Conservation (phyloP, 2,113 vertebrate genomes). For the Amblyopsis rosae region DNA sequence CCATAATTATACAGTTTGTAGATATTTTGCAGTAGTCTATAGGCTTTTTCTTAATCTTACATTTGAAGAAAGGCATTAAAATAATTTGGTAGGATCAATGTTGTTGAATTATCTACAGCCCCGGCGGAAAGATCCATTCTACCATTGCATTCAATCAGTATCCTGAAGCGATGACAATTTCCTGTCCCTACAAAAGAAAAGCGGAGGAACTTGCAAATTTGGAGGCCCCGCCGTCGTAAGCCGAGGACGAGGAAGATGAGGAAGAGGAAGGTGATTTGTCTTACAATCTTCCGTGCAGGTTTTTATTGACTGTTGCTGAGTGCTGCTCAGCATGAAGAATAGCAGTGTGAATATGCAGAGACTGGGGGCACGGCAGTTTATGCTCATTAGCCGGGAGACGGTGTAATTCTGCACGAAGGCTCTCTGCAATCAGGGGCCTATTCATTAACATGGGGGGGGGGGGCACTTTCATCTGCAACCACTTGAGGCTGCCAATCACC, state of each 20-base stretch:
- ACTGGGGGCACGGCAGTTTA: slow-evolving; percentile 85
- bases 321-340: slow-evolving; percentile 94
- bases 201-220: slow-evolving; percentile 6
- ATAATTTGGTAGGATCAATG: too few relatives aligned
- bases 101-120: too few relatives aligned
- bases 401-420: slow-evolving; percentile 96
- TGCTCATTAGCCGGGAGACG: slow-evolving; percentile 92
- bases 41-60: too few relatives aligned
- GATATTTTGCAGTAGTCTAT: too few relatives aligned
- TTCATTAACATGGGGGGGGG: slow-evolving; percentile 96
- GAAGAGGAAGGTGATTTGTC: slow-evolving; percentile 57
- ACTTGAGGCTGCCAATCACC: slow-evolving; percentile 97
- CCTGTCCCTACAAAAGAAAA: background rate
- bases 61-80: too few relatives aligned
- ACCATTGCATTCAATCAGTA: slow-evolving; percentile 40
- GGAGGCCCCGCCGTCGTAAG: slow-evolving; percentile 35
- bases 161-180: slow-evolving; percentile 28
- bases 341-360: slow-evolving; percentile 94
- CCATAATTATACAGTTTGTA: too few relatives aligned
- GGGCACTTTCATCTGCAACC: slow-evolving; percentile 94
- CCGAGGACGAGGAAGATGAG: slow-evolving; percentile 41
- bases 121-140: background rate
- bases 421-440: slow-evolving; percentile 99
- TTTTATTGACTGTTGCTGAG: slow-evolving; percentile 87
- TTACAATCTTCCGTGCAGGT: slow-evolving; percentile 79